Evolutionary conservation across 2,797 vertebrate genomes (phyloP).

Genomic region (Lutjanus campechanus): DNA sequence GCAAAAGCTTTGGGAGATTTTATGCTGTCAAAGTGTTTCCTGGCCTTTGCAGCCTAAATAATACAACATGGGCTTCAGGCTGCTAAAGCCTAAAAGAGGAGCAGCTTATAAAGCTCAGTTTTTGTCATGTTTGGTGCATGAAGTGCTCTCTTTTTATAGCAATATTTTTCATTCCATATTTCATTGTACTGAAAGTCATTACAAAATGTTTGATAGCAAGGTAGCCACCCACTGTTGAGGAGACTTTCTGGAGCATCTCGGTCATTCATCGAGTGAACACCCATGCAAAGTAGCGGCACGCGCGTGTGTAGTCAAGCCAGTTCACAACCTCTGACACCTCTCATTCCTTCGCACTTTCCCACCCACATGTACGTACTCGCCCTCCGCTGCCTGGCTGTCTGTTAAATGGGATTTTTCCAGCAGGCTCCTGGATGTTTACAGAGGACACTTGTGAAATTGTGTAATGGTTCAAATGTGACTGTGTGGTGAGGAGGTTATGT

Average conservation of each 20-base stretch:
- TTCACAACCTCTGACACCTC: constrained; percentile 30
- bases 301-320: constrained; percentile 3
- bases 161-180: not conserved
- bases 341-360: constrained; percentile 36
- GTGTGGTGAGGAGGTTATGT: constrained; percentile 74
- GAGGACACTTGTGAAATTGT: constrained; percentile 69
- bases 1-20: not conserved
- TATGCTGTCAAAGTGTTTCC: constrained; percentile 4
- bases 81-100: constrained; percentile 9
- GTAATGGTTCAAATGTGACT: constrained; percentile 71
- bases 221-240: not conserved
- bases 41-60: constrained; percentile 20
- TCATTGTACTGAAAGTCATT: not conserved
- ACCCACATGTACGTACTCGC: constrained; percentile 21
- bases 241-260: not conserved
- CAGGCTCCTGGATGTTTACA: constrained; percentile 58
- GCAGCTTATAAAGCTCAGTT: not conserved
- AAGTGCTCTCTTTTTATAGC: not conserved
- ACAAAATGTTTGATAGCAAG: not conserved
- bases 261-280: constrained; percentile 7
- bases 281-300: not conserved
- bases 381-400: constrained; percentile 24
- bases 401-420: constrained; percentile 50
- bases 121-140: constrained; percentile 14
- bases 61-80: constrained; percentile 18